Evolutionary conservation across 1,140 invertebrate species (phyloP).

Genomic region (Nephila pilipes): DNA sequence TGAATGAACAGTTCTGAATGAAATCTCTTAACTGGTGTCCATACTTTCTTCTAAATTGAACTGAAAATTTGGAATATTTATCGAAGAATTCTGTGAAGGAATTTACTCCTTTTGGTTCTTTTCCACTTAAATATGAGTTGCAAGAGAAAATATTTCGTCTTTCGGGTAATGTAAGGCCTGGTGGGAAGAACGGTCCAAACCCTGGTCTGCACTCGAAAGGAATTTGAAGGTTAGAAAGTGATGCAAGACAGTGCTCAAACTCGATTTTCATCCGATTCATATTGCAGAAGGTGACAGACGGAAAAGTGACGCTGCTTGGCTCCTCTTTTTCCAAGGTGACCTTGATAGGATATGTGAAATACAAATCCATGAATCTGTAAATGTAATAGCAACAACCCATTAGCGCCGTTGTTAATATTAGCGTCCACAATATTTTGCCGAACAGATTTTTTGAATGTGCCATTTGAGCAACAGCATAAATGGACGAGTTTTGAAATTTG

Average conservation of each 20-base stretch:
- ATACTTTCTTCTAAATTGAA: background rate
- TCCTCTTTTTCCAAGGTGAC: background rate
- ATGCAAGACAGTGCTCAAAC: background rate
- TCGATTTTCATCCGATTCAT: conserved; percentile 26
- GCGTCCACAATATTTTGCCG: background rate
- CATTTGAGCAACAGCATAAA: background rate
- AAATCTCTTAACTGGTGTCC: background rate
- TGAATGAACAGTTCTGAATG: conserved; percentile 19
- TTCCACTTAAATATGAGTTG: background rate
- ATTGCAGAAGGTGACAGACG: conserved; percentile 50
- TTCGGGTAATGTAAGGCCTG: background rate
- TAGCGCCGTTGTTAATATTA: background rate
- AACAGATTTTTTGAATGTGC: background rate
- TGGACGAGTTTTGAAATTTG: too few relatives aligned
- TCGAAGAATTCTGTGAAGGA: background rate
- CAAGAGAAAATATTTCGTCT: background rate
- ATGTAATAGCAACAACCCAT: conserved; percentile 8
- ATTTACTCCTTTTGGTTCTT: background rate
- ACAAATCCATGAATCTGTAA: background rate
- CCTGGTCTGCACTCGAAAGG: too few relatives aligned
- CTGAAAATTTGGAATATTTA: background rate
- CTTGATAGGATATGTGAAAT: conserved; percentile 25
- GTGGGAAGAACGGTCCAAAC: too few relatives aligned
- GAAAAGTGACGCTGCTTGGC: background rate
- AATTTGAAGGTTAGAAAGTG: too few relatives aligned